Evolutionary conservation across 2,113 vertebrate genomes (phyloP).

Genomic region (Osmerus eperlanus): DNA sequence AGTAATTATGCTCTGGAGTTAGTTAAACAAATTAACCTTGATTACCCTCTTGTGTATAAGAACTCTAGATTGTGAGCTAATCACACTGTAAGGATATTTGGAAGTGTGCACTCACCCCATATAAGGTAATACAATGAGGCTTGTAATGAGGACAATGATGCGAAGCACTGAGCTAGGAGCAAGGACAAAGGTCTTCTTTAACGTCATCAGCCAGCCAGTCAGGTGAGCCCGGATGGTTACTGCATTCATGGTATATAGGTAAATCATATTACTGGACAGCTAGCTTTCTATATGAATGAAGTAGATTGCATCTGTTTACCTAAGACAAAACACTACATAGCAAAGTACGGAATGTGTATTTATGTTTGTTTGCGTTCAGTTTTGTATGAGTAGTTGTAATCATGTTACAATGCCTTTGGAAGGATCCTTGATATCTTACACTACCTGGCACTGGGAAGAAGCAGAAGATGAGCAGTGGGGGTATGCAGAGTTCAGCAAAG

Average conservation of each 20-base stretch:
- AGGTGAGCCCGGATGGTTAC: conserved; percentile 85
- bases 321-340: too few species aligned
- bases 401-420: too few species aligned
- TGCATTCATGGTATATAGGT: conserved; percentile 17
- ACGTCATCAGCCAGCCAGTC: conserved; percentile 89
- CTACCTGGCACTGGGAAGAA: conserved; percentile 89
- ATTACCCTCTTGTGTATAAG: too few species aligned
- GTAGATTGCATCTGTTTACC: too few species aligned
- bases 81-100: not conserved
- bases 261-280: not conserved
- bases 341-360: too few species aligned
- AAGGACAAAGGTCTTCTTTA: conserved; percentile 88
- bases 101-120: conserved; percentile 73
- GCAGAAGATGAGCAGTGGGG: conserved; percentile 84
- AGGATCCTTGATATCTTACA: too few species aligned
- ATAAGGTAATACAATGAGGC: conserved; percentile 86
- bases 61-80: too few species aligned
- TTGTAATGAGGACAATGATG: conserved; percentile 87
- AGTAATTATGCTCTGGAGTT: too few species aligned
- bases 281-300: too few species aligned
- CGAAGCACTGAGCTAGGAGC: conserved; percentile 87
- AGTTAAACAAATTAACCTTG: too few species aligned
- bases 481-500: conserved; percentile 83
- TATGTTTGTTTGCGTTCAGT: too few species aligned
- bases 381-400: too few species aligned